Conservation (phyloP, 1,140 invertebrate species). For the Zeugodacus cucurbitae region DNA sequence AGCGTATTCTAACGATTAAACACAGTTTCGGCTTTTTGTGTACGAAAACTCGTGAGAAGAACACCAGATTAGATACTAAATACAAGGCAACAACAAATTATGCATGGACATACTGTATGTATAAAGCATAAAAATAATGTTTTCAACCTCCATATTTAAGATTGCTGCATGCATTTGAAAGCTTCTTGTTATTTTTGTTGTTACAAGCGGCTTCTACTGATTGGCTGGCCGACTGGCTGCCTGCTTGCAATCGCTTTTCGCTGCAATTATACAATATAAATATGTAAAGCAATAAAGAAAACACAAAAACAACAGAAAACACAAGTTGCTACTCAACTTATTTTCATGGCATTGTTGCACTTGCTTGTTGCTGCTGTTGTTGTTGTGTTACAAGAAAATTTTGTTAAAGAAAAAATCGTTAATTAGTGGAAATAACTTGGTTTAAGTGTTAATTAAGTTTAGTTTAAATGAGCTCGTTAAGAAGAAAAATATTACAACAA, state of each 20-base stretch:
- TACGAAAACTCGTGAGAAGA: too few relatives aligned
- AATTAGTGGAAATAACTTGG: constrained; percentile 48
- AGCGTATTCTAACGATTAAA: too few relatives aligned
- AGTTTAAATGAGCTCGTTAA: constrained; percentile 44
- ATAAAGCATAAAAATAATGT: too few relatives aligned
- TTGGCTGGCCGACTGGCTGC: not conserved
- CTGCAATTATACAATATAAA: constrained; percentile 48
- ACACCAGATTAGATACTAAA: too few relatives aligned
- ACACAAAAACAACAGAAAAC: not conserved
- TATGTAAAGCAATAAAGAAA: constrained; percentile 46
- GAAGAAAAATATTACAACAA: constrained; percentile 40
- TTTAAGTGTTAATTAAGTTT: constrained; percentile 49
- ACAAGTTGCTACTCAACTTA: constrained; percentile 40
- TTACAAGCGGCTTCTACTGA: not conserved
- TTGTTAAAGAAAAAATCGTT: constrained; percentile 47
- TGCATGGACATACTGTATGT: too few relatives aligned
- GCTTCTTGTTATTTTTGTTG: not conserved
- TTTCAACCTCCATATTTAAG: too few relatives aligned
- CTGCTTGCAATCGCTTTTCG: constrained; percentile 43
- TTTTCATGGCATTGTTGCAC: constrained; percentile 40
- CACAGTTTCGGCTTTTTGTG: too few relatives aligned
- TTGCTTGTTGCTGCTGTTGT: constrained; percentile 30
- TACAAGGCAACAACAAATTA: too few relatives aligned
- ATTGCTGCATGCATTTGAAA: not conserved
- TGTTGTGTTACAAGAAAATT: constrained; percentile 42